Percentiles rank a stretch among this genome's conserved stretches.
phyloP scores from a whole-genome alignment of 2,888 invertebrate genomes.

The Altica lythri region DNA sequence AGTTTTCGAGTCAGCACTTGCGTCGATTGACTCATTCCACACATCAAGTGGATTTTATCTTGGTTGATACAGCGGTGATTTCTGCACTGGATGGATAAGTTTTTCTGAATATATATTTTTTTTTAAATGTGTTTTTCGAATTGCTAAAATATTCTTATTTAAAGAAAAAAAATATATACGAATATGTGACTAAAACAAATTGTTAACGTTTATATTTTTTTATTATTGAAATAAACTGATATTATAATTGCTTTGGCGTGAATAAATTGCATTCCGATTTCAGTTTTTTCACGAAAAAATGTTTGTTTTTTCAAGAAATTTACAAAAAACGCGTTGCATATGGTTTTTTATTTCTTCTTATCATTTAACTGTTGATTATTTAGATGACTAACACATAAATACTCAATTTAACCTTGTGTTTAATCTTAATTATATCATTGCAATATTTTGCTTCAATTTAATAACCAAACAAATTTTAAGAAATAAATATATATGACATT shows the following conservation, averaged over 20 bases:
- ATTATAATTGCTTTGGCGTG: constrained; percentile 4
- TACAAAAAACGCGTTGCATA: too few relatives aligned
- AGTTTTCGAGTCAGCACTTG: constrained; percentile 17
- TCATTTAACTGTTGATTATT: too few relatives aligned
- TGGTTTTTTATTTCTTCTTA: too few relatives aligned
- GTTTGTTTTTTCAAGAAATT: not conserved
- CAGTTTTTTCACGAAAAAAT: not conserved
- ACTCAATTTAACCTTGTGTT: too few relatives aligned
- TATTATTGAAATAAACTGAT: not conserved
- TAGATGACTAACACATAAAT: too few relatives aligned
- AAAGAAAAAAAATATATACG: not conserved
- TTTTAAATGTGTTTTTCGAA: not conserved
- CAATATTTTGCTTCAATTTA: too few relatives aligned
- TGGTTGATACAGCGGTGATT: constrained; percentile 3
- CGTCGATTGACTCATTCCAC: constrained; percentile 13
- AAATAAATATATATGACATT: too few relatives aligned
- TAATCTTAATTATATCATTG: too few relatives aligned
- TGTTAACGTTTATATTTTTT: not conserved
- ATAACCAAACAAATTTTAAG: too few relatives aligned
- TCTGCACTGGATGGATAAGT: not conserved
- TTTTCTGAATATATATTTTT: not conserved
- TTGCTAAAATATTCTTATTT: not conserved
- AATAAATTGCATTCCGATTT: not conserved
- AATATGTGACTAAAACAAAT: constrained; percentile 1
- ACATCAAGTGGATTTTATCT: constrained; percentile 4